Conservation (phyloP, 2,797 vertebrate genomes). For the Sebastes baramenuke region DNA sequence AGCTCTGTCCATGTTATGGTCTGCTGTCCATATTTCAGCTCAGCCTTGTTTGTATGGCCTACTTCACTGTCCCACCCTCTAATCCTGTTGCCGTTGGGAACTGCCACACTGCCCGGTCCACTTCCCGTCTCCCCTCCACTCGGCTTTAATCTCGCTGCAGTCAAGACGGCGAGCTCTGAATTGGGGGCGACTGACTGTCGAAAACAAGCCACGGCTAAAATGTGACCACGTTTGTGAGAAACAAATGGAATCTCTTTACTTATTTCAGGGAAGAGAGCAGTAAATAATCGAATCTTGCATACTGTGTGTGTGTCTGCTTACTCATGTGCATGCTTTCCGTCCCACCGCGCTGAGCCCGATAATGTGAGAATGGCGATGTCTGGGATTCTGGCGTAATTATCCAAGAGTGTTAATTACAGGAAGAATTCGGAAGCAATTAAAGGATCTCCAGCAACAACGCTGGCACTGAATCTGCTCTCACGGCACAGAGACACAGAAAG, state of each 20-base stretch:
- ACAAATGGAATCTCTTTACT: neutral
- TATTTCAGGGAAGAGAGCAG: neutral
- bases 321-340: neutral
- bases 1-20: conserved; percentile 36
- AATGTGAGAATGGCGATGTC: conserved; percentile 44
- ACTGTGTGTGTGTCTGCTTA: neutral
- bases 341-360: conserved; percentile 10
- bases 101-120: conserved; percentile 57
- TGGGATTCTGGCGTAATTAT: conserved; percentile 62
- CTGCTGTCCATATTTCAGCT: conserved; percentile 67
- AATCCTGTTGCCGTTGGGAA: conserved; percentile 65
- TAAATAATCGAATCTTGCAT: neutral
- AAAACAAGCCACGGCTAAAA: conserved; percentile 23
- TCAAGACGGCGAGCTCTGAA: conserved; percentile 49
- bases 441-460: conserved; percentile 44
- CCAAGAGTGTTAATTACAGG: conserved; percentile 69
- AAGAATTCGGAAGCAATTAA: conserved; percentile 70
- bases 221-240: conserved; percentile 9
- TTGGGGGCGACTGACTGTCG: conserved; percentile 34
- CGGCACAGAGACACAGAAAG: conserved; percentile 25
- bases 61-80: conserved; percentile 72
- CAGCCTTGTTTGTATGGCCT: conserved; percentile 73
- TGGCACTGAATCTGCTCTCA: conserved; percentile 40
- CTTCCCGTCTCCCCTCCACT: conserved; percentile 55
- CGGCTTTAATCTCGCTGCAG: conserved; percentile 69